Base-by-base conservation (phyloP, 2,797 vertebrate species). In the Mus spretus region DNA sequence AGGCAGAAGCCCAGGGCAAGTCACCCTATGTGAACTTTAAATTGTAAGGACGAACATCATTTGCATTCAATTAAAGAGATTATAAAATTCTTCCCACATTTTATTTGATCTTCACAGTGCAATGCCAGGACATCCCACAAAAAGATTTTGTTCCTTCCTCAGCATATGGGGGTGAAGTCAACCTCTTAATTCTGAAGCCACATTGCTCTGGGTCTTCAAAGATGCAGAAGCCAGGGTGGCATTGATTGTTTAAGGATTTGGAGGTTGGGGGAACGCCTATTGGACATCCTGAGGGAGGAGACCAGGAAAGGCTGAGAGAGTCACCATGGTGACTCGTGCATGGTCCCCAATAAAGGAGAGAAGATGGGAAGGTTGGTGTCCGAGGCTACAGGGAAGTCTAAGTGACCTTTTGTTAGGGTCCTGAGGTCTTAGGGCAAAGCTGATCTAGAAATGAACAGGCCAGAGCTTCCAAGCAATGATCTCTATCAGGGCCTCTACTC, bases 51-150 rank as follows among this genome's bases (percentile, higher is more conserved):
- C 19, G 26, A 53, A 37, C 74, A 92, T 37, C 19, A 85, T 89
- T 80, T 94, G 77, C 74, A 93, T 94, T 93, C 67, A 50, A 28
- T 81, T 92, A 87, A 81, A 91, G 83, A 93, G 81, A 96, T 86
- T 90, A 88, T 78, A 85, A 86, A 81, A 81, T 77, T 86, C 74
- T 94, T 91, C 91, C 84, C 59, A 53, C 55, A 34, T 75, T 95
- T 93, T 85, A 91, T 63, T 96, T 91, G 26, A 70, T 70, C 37
- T 34, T 74, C 63, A 6, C 31, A 19, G 24, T 57, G 31, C 53
- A 87, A 89, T 44, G 47, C 92, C 80, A 93, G 81, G n/a, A 93
- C 91, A 96, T 81, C 82, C 77, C n/a, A 85, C 40, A 90, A 85
- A 93, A 95, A 78, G 7, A 31, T 9, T 91, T 82, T 11, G 44